Conservation (phyloP, 2,797 vertebrate genomes). For the Melanotaenia maccullochi region DNA sequence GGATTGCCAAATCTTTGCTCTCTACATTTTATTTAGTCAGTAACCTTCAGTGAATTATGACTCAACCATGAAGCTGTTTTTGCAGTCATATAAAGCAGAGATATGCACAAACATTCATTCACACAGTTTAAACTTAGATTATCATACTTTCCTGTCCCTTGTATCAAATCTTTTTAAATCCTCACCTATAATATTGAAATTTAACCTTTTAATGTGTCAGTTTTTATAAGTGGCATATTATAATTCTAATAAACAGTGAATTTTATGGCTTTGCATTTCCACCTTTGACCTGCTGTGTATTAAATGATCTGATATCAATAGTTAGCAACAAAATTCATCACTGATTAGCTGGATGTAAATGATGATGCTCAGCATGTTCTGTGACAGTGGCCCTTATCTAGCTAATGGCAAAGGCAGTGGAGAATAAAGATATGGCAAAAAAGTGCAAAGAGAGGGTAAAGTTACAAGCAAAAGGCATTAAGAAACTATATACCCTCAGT, state of each 20-base stretch:
- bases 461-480: no score
- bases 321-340: neutral
- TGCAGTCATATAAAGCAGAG: constrained; percentile 34
- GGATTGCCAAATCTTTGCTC: constrained; percentile 69
- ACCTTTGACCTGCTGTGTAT: neutral
- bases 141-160: constrained; percentile 14
- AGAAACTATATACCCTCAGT: neutral
- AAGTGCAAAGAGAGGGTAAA: neutral
- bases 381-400: neutral
- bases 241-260: neutral
- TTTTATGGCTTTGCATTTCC: neutral
- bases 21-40: constrained; percentile 69
- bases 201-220: neutral
- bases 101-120: constrained; percentile 24
- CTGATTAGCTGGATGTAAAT: neutral
- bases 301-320: neutral
- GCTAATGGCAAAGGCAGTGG: neutral
- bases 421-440: neutral
- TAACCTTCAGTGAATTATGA: constrained; percentile 67
- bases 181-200: neutral
- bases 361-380: neutral
- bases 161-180: neutral
- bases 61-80: constrained; percentile 47
- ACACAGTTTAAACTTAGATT: constrained; percentile 2
- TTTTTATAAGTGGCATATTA: neutral